phyloP scores from a whole-genome alignment of 2,797 vertebrate species.

The Cynodonichthys magdalenae region DNA sequence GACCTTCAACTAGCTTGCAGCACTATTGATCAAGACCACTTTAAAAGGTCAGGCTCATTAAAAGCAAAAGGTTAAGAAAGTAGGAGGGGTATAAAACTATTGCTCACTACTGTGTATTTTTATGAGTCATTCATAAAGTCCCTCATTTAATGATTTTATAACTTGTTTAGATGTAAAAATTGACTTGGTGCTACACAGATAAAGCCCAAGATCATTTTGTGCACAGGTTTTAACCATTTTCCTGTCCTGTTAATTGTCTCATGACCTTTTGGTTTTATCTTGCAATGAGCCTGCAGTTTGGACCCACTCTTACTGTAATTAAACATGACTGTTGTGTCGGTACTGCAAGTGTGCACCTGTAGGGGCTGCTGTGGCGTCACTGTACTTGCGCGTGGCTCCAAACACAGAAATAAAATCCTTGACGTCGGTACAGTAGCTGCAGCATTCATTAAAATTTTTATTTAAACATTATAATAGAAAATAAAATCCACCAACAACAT shows the following conservation, averaged over 20 bases:
- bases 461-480: conserved; percentile 38
- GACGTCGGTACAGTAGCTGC: conserved; percentile 44
- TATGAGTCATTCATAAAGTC: neutral
- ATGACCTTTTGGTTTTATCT: conserved; percentile 20
- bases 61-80: too few relatives aligned
- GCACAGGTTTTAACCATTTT: neutral
- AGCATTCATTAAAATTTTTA: conserved; percentile 55
- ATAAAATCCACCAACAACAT: conserved; percentile 44
- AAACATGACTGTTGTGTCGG: conserved; percentile 10
- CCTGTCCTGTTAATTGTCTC: conserved; percentile 14
- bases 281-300: conserved; percentile 5
- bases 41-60: too few relatives aligned
- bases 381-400: conserved; percentile 6
- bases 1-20: too few relatives aligned
- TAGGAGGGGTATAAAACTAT: too few relatives aligned
- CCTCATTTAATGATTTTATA: neutral
- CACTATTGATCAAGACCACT: too few relatives aligned
- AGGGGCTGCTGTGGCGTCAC: conserved; percentile 72
- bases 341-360: conserved; percentile 30
- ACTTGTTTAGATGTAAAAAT: neutral
- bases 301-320: conserved; percentile 30
- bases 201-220: neutral
- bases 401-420: conserved; percentile 27
- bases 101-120: too few relatives aligned
- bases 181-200: too few relatives aligned